Base-by-base conservation (phyloP, 2,113 vertebrate genomes). In the Picathartes gymnocephalus region DNA sequence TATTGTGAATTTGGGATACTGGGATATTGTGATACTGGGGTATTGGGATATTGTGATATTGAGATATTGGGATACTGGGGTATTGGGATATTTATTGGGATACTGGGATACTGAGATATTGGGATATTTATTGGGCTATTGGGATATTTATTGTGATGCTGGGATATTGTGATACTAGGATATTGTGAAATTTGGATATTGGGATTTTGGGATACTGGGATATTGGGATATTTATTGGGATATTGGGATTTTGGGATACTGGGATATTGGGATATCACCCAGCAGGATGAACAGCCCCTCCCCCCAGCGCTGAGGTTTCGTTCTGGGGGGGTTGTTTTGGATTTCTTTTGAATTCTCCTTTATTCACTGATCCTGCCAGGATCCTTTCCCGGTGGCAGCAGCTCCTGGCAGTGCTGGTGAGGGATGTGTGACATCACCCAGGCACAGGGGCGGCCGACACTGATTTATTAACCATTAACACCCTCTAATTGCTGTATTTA, bases 291-390 rank as follows among this genome's bases (percentile, higher is more conserved):
- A 7, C 18, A 40, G 57, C 15, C 22, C n/a, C n/a, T n/a, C 27
- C 13, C 17, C n/a, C 13, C 48, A 31, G 40, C 19, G 11, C 14
- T 11, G 37, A 20, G 35, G 5, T 51, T 47, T 27, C 9, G 12
- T 23, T 60, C 48, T 47, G 3, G 4, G 39, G 35, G 22, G 6
- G 9, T 37, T 22, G 7, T 25, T 64, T 31, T 16, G 6, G 31
- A 27, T 69, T 51, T 24, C 14, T 24, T 44, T 28, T 28, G 4
- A 39, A 37, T 68, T 71, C 10, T 42, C 20, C 9, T 37, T 37
- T 37, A n/a, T 61, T 47, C 42, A 1, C 15, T 1, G 2, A 1
- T 33, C 50, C 15, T 6, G 8, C 14, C 3, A 2, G 1, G 20
- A 9, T 18, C 42, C 40, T 19, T 20, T 19, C 7, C 4, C 16